Conservation (phyloP, 1,140 invertebrate species). For the Spodoptera litura region DNA sequence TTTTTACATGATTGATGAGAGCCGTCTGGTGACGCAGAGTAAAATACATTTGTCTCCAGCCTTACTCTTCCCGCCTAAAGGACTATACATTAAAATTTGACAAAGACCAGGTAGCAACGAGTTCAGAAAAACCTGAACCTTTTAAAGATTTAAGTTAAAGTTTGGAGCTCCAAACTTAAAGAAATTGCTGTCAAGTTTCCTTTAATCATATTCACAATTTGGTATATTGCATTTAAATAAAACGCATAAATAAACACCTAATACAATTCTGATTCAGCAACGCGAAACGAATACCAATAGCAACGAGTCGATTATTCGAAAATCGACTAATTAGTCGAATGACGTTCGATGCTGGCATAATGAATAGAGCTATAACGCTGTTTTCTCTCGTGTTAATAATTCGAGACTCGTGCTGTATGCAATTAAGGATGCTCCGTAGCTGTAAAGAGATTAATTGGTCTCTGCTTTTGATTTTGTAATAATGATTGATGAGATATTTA, state of each 20-base stretch:
- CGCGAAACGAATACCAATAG: not conserved
- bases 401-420: not conserved
- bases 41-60: too few relatives aligned
- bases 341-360: not conserved
- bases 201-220: not conserved
- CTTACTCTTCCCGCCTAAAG: too few relatives aligned
- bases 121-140: too few relatives aligned
- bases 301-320: slow-evolving; percentile 16
- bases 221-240: not conserved
- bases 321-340: slow-evolving; percentile 31
- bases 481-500: too few relatives aligned
- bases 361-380: not conserved
- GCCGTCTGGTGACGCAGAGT: too few relatives aligned
- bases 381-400: slow-evolving; percentile 32
- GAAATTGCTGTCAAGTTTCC: too few relatives aligned
- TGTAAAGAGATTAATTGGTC: not conserved
- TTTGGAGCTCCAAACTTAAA: too few relatives aligned
- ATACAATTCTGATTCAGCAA: not conserved
- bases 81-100: too few relatives aligned
- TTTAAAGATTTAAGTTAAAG: too few relatives aligned
- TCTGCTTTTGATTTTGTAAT: too few relatives aligned
- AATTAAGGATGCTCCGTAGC: not conserved
- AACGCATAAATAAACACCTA: not conserved
- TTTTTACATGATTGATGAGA: too few relatives aligned
- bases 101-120: too few relatives aligned